Evolutionary conservation across 1,140 invertebrate genomes (phyloP).

Genomic region (Hyles euphorbiae): DNA sequence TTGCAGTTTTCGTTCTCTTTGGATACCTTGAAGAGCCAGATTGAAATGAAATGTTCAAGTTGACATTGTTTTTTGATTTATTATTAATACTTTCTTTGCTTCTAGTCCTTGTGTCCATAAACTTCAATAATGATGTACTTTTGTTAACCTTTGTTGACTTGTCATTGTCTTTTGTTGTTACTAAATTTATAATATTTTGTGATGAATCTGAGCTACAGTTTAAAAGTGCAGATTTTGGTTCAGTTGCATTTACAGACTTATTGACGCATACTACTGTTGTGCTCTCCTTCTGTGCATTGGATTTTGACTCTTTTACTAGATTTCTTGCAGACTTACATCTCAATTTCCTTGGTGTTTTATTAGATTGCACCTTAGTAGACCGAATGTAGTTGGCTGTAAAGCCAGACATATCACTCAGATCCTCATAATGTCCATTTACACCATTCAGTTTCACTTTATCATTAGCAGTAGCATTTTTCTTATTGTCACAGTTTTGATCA

Average conservation of each 20-base stretch:
- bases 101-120: constrained; percentile 38
- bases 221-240: constrained; percentile 23
- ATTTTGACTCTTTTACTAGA: constrained; percentile 39
- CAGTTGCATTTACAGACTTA: constrained; percentile 46
- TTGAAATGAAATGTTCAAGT: constrained; percentile 45
- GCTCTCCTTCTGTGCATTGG: constrained; percentile 24
- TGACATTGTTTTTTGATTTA: constrained; percentile 12
- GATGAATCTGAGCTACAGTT: constrained; percentile 61
- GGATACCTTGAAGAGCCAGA: constrained; percentile 58
- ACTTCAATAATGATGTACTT: constrained; percentile 52
- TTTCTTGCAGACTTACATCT: constrained; percentile 42
- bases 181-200: constrained; percentile 56
- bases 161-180: constrained; percentile 41
- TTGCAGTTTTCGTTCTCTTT: constrained; percentile 35
- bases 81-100: constrained; percentile 21
- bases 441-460: constrained; percentile 25
- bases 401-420: constrained; percentile 65
- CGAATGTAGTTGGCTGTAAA: constrained; percentile 68
- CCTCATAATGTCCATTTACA: constrained; percentile 57
- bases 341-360: constrained; percentile 47
- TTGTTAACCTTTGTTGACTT: constrained; percentile 38
- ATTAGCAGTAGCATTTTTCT: constrained; percentile 20
- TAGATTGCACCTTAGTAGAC: constrained; percentile 54
- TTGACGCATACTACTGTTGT: constrained; percentile 52
- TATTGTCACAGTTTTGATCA: constrained; percentile 21